A percentile compares a stretch with the other conserved stretches of the same genome.
These are phyloP conservation scores for Sceliomorpha sp. DNA, from an alignment of 2,888 invertebrate genomes.

Conservation along the genomic window DNA sequence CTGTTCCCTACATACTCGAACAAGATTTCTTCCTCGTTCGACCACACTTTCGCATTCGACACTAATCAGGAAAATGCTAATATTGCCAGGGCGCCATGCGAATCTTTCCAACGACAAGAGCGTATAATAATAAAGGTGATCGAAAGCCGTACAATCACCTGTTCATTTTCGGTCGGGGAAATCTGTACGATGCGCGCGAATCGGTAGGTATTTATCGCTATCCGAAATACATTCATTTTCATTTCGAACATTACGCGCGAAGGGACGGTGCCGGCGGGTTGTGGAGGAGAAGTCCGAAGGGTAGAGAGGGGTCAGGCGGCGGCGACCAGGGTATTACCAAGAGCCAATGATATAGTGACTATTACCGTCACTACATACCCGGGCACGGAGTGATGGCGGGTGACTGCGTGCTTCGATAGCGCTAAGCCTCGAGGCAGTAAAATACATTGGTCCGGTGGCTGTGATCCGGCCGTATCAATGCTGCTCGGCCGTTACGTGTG, in stretches of 20 bases:
- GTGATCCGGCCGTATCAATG: slow-evolving; percentile 80
- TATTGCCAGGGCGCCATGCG: too few species aligned
- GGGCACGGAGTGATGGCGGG: slow-evolving; percentile 79
- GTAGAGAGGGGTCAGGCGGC: slow-evolving; percentile 62
- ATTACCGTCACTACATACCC: slow-evolving; percentile 80
- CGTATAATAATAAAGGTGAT: too few species aligned
- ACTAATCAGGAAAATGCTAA: too few species aligned
- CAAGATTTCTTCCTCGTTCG: too few species aligned
- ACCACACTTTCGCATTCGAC: too few species aligned
- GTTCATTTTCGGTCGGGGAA: slow-evolving; percentile 67
- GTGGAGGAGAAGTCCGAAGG: slow-evolving; percentile 45
- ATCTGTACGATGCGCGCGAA: slow-evolving; percentile 68
- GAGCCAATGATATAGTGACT: slow-evolving; percentile 81
- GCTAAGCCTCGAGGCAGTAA: slow-evolving; percentile 79
- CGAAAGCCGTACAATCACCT: too few species aligned
- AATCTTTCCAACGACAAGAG: too few species aligned
- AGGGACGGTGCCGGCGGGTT: slow-evolving; percentile 46
- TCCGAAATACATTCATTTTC: slow-evolving; percentile 81
- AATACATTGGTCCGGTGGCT: slow-evolving; percentile 79
- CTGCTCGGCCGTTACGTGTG: slow-evolving; percentile 76
- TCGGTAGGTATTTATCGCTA: slow-evolving; percentile 79
- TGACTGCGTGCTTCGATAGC: slow-evolving; percentile 80
- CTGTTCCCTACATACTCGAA: too few species aligned
- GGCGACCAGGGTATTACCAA: slow-evolving; percentile 77
- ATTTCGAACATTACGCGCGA: slow-evolving; percentile 78